Conservation (phyloP, 2,888 invertebrate genomes). For the Agrochola lychnidis region DNA sequence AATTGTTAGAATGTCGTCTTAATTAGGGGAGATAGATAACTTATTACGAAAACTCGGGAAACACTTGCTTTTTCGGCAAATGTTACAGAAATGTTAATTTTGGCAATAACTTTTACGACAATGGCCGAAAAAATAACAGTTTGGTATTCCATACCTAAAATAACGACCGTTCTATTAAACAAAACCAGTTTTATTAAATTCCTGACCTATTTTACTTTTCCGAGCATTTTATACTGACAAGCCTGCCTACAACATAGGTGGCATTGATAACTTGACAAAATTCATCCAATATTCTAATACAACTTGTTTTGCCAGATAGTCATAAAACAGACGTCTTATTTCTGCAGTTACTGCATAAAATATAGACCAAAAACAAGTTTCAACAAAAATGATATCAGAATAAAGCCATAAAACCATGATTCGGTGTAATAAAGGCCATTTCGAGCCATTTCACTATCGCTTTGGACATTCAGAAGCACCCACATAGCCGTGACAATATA, state of each 20-base stretch:
- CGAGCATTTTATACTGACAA: not conserved
- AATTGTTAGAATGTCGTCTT: conserved; percentile 4
- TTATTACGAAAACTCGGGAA: not conserved
- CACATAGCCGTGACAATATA: conserved; percentile 43
- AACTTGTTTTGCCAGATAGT: not conserved
- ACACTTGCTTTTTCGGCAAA: not conserved
- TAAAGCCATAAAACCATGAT: conserved; percentile 60
- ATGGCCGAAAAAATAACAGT: conserved; percentile 6
- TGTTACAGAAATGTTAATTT: conserved; percentile 17
- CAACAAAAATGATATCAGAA: conserved; percentile 50
- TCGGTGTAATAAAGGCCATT: conserved; percentile 58
- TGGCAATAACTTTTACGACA: conserved; percentile 12
- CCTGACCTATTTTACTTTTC: conserved; percentile 11
- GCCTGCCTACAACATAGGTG: conserved; percentile 4
- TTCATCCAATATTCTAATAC: conserved; percentile 20
- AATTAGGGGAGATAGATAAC: not conserved
- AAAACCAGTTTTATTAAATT: conserved; percentile 28
- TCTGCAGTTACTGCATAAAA: conserved; percentile 29
- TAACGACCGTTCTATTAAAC: not conserved
- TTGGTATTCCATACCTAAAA: not conserved
- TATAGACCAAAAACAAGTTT: conserved; percentile 42
- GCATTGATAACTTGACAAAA: conserved; percentile 2
- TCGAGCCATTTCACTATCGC: conserved; percentile 46
- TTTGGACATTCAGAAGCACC: conserved; percentile 48
- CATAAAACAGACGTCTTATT: conserved; percentile 22